phyloP scores from a whole-genome alignment of 92 coral and sea anemone species.

The Paramuricea clavata region DNA sequence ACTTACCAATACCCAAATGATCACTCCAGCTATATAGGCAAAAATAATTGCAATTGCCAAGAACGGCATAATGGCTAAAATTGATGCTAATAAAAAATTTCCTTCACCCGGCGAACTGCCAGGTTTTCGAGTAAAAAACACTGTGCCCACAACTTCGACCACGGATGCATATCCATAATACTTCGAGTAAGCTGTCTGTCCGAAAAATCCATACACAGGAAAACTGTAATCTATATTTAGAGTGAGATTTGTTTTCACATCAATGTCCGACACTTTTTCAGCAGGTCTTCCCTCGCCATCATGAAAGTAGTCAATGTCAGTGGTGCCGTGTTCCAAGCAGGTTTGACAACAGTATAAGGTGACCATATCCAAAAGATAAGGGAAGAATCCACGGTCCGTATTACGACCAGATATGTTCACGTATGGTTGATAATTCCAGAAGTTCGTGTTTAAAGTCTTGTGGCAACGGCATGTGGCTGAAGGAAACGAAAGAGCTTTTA shows the following conservation, averaged over 20 bases:
- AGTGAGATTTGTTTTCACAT: conserved; percentile 53
- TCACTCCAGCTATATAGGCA: conserved; percentile 74
- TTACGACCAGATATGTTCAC: conserved; percentile 34
- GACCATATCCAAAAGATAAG: conserved; percentile 73
- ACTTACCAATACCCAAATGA: conserved; percentile 84
- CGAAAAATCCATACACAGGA: conserved; percentile 85
- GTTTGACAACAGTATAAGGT: conserved; percentile 76
- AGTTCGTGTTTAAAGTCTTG: conserved; percentile 76
- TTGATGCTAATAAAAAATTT: conserved; percentile 55
- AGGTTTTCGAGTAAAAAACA: conserved; percentile 70
- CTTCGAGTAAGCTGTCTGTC: conserved; percentile 64
- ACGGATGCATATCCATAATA: conserved; percentile 22
- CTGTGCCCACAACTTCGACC: conserved; percentile 84
- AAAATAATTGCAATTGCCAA: conserved; percentile 60
- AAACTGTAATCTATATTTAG: conserved; percentile 68
- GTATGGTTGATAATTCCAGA: conserved; percentile 81
- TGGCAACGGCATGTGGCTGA: conserved; percentile 88
- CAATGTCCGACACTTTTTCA: conserved; percentile 57
- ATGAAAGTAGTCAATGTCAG: conserved; percentile 77
- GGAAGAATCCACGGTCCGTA: conserved; percentile 73
- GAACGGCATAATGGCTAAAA: conserved; percentile 73
- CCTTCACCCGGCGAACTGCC: conserved; percentile 61
- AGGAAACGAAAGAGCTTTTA: too few relatives aligned
- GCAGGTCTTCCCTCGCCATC: conserved; percentile 75
- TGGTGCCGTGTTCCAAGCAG: conserved; percentile 78